These are phyloP conservation scores for Malurus splendens DNA, from an alignment of 2,797 vertebrate genomes.

Conservation along the genomic window DNA sequence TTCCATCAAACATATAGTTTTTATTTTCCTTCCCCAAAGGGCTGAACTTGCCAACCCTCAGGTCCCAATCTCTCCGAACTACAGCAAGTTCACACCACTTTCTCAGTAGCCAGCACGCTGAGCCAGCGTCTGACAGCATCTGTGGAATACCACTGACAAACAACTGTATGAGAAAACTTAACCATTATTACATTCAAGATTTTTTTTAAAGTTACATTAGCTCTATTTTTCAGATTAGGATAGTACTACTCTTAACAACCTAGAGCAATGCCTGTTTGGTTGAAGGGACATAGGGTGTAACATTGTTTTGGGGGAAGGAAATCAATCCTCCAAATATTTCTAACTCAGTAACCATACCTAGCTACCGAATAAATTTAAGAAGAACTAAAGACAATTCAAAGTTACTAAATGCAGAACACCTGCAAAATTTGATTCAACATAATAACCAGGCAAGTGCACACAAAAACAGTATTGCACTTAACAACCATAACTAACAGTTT, in stretches of 20 bases:
- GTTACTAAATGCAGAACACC: background rate
- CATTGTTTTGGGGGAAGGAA: background rate
- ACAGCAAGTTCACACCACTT: background rate
- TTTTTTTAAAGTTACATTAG: background rate
- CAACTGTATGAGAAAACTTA: background rate
- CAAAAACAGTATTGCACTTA: background rate
- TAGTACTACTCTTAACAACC: background rate
- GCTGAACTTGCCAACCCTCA: background rate
- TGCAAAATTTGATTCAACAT: background rate
- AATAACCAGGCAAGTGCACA: background rate
- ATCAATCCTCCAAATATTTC: background rate
- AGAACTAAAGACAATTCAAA: background rate
- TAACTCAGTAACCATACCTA: background rate
- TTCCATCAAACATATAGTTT: background rate
- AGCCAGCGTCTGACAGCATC: background rate
- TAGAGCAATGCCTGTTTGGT: background rate
- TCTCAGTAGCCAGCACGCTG: background rate
- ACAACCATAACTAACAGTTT: background rate
- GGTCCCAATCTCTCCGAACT: background rate
- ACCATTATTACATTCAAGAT: background rate
- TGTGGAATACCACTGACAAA: background rate
- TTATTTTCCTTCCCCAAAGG: background rate
- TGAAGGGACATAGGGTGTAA: fast-evolving
- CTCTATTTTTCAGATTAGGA: background rate
- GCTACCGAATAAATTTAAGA: background rate